Base-by-base conservation (phyloP, 2,888 invertebrate genomes). In the Alsophila aescularia region DNA sequence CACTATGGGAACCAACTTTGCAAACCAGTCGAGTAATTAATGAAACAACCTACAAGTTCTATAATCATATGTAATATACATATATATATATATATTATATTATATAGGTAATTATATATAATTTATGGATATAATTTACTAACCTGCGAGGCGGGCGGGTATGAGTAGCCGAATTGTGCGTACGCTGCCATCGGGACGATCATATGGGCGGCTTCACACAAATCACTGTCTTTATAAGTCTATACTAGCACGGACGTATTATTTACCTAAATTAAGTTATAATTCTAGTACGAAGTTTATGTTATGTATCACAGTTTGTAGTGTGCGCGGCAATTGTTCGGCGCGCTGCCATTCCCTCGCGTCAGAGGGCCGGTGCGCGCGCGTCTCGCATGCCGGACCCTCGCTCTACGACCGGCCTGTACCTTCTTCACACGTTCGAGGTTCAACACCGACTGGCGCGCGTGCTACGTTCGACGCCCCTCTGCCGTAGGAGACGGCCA, bases 121-220 rank as follows among this genome's bases (percentile, higher is more conserved):
- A 14, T 27, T 4, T 42, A 5, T 4, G 35, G 10, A 10, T 21
- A 18, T 24, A 14, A 9, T 32, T 40, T 55, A 89, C 94, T 93
- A 92, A 97, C 97, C 97, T 97, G 97, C 78, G 97, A 95, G 83
- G 96, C 96, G 94, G 97, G 94, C 94, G 96, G 96, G 93, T 97
- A 97, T 79, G 96, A 94, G 90, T 97, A 97, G 93, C 97, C 97
- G 92, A 97, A 97, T 93, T 97, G 97, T 84, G 97, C 95, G 92
- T 97, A 97, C 77, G 97, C 96, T 87, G 97, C 92, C 92, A 92
- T 92, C 75, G 90, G 90, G 88, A 90, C 88, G 90, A 90, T 90
- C 90, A 91, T 90, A 89, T 83, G 90, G 90, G 85, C 90, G 90
- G 90, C 82, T 90, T 89, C 87, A 88, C 90, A 84, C 83, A 82